A percentile compares a stretch with the other conserved stretches of the same genome.
Evolutionary conservation across 2,797 vertebrate genomes (phyloP).

Genomic region (Cossypha niveicapilla): DNA sequence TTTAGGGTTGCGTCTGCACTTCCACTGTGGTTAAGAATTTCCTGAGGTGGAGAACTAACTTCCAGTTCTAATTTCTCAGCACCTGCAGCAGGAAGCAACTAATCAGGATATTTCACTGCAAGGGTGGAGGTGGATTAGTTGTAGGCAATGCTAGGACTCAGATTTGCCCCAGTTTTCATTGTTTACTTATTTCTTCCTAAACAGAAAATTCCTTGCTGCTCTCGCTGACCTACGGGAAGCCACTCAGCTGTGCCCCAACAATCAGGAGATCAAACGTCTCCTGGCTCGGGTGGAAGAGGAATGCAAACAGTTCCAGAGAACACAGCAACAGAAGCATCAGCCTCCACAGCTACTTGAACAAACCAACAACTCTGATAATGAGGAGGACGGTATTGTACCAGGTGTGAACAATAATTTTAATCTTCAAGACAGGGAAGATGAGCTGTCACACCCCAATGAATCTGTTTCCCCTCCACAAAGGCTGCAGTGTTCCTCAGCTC

Average conservation of each 20-base stretch:
- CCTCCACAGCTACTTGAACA: conserved; percentile 62
- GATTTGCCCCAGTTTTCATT: background rate
- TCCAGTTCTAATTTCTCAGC: background rate
- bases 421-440: conserved; percentile 78
- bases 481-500: conserved; percentile 63
- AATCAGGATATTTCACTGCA: background rate
- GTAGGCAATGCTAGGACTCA: background rate
- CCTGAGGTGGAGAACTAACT: background rate
- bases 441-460: conserved; percentile 60
- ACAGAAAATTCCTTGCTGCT: conserved; percentile 90
- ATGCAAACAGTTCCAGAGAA: conserved; percentile 89
- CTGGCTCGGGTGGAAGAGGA: conserved; percentile 93
- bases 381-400: conserved; percentile 75
- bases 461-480: conserved; percentile 59
- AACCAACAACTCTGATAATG: conserved; percentile 82
- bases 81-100: background rate
- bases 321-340: conserved; percentile 84
- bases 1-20: background rate
- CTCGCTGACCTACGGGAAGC: conserved; percentile 91
- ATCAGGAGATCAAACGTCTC: conserved; percentile 90
- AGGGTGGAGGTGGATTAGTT: background rate
- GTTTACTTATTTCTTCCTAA: background rate
- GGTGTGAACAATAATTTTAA: conserved; percentile 58
- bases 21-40: background rate
- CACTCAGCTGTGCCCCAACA: conserved; percentile 88